Evolutionary conservation across 2,888 invertebrate species (phyloP).

Genomic region (Cremastinae sp.): DNA sequence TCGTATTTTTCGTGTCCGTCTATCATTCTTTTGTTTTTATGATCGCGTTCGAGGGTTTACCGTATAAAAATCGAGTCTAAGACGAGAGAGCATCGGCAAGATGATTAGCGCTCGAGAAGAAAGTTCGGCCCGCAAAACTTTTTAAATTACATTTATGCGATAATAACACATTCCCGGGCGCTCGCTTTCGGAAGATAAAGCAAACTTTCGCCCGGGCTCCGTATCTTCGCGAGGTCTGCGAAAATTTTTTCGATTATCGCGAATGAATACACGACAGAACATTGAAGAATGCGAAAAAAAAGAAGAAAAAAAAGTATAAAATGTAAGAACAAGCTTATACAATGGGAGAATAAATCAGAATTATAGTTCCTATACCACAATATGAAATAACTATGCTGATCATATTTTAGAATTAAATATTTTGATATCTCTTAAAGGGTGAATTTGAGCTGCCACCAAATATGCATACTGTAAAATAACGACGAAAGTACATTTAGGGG

Average conservation of each 20-base stretch:
- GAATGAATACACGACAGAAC: not conserved
- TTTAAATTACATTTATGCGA: not conserved
- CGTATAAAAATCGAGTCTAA: not conserved
- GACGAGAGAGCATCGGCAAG: conserved; percentile 6
- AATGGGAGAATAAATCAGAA: not conserved
- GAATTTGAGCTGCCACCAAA: too few relatives aligned
- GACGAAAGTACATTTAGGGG: too few relatives aligned
- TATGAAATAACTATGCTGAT: too few relatives aligned
- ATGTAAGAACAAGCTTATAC: not conserved
- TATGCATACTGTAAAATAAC: too few relatives aligned
- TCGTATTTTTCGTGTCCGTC: not conserved
- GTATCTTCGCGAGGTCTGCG: too few relatives aligned
- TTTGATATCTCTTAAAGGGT: too few relatives aligned
- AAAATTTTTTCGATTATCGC: not conserved
- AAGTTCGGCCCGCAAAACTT: not conserved
- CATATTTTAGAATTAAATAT: too few relatives aligned
- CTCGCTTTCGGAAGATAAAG: too few relatives aligned
- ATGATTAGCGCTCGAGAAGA: conserved; percentile 22
- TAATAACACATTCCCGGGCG: not conserved
- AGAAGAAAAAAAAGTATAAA: not conserved
- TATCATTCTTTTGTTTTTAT: not conserved
- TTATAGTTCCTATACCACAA: too few relatives aligned
- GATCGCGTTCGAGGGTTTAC: conserved; percentile 1
- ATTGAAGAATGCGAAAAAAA: not conserved
- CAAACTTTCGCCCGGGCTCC: too few relatives aligned